Conservation (phyloP, 2,888 invertebrate genomes). For the Macrostomum cliftonense region DNA sequence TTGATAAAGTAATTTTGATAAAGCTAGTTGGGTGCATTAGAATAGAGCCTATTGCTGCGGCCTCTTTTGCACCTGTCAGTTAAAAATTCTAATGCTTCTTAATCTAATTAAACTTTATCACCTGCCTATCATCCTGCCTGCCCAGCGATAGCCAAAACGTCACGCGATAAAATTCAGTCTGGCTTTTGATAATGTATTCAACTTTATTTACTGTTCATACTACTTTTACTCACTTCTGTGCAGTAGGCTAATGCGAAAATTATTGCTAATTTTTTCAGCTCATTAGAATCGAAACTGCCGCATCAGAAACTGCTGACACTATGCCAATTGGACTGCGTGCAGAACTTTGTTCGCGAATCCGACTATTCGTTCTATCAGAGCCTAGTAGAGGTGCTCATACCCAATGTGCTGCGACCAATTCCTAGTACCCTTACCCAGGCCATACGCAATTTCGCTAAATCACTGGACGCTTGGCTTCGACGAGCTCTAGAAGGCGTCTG, state of each 20-base stretch:
- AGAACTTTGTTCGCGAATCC: slow-evolving; percentile 58
- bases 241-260: not conserved
- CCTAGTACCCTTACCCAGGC: slow-evolving; percentile 77
- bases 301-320: too few species aligned
- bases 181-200: too few species aligned
- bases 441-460: slow-evolving; percentile 75
- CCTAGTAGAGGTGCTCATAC: slow-evolving; percentile 80
- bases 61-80: too few species aligned
- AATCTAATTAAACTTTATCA: too few species aligned
- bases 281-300: not conserved
- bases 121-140: too few species aligned
- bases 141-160: too few species aligned
- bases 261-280: not conserved
- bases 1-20: too few species aligned
- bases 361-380: slow-evolving; percentile 84
- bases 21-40: too few species aligned
- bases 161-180: too few species aligned
- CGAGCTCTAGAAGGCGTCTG: slow-evolving; percentile 8
- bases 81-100: too few species aligned
- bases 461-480: slow-evolving; percentile 45
- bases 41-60: too few species aligned
- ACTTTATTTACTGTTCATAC: not conserved
- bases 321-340: slow-evolving; percentile 47
- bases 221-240: not conserved
- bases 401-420: slow-evolving; percentile 79